Percentiles rank a stretch among this genome's conserved stretches.
Evolutionary conservation across 2,113 vertebrate genomes (phyloP).

Genomic region (Sakesphorus luctuosus): DNA sequence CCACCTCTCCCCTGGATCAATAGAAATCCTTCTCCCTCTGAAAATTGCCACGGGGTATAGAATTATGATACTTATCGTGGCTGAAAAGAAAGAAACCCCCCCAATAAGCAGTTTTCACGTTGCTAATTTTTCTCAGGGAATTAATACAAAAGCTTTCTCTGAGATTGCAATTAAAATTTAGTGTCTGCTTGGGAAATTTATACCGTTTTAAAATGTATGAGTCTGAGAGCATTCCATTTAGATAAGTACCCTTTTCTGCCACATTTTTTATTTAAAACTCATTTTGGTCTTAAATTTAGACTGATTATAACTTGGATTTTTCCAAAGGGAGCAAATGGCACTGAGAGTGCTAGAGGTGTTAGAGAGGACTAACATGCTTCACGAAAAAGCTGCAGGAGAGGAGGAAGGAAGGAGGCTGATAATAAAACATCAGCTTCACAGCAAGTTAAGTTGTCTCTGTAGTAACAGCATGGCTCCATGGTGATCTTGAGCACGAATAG

Average conservation of each 20-base stretch:
- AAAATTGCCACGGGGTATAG: slow-evolving; percentile 67
- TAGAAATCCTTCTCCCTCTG: slow-evolving; percentile 74
- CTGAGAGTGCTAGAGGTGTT: not conserved
- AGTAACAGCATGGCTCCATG: not conserved
- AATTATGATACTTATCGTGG: slow-evolving; percentile 68
- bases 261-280: slow-evolving; percentile 80
- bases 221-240: slow-evolving; percentile 81
- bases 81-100: slow-evolving; percentile 70
- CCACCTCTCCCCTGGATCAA: slow-evolving; percentile 56
- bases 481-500: not conserved
- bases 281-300: slow-evolving; percentile 73
- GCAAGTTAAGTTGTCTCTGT: not conserved
- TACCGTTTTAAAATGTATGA: slow-evolving; percentile 79
- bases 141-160: slow-evolving; percentile 78
- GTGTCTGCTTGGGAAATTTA: slow-evolving; percentile 79
- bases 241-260: slow-evolving; percentile 77
- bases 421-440: not conserved
- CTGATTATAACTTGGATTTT: slow-evolving; percentile 66
- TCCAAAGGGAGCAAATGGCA: slow-evolving; percentile 60
- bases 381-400: not conserved
- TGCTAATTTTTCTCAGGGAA: slow-evolving; percentile 77
- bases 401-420: not conserved
- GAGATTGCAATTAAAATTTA: slow-evolving; percentile 81
- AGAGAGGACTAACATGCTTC: not conserved
- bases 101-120: slow-evolving; percentile 78